Base-by-base conservation (phyloP, 2,888 invertebrate species). In the Volucella inanis region DNA sequence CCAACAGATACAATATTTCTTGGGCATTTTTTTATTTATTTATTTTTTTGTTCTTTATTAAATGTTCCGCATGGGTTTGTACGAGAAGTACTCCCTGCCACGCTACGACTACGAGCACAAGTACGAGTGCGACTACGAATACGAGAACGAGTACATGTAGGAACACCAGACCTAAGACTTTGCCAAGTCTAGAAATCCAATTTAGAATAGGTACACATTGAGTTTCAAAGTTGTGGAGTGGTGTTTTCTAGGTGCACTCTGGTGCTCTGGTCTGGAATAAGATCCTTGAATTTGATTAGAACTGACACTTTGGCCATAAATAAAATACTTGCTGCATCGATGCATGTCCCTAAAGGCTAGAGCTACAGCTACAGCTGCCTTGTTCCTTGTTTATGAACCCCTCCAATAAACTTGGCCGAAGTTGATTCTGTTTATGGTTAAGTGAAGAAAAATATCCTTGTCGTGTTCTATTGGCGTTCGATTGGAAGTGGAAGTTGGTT, bases 241-340 rank as follows among this genome's bases (percentile, higher is more conserved):
- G 65, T 50, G 54, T 49, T 10, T 39, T 67, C 59, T 70, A 12
- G 47, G 55, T 47, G 64, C 49, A 50, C 71, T 22, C 18, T 45
- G n/a, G 12, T 11, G n/a, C 45, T 55, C 39, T 41, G 75, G 55
- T 15, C 31, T 31, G 50, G 57, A 75, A 57, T 43, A 65, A 88
- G 89, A 90, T 90, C 89, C 89, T 91, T 89, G 88, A 88, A 89
- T 90, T 90, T 91, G 91, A 91, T 91, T 91, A 91, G 89, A 90
- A 88, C 90, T 91, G 91, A 91, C 91, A 91, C 90, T 90, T 90
- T 89, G 89, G 89, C 90, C 91, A 91, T 91, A 91, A 91, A 91
- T 91, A 91, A 91, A 79, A 80, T 80, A 76, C 74, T 64, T 49
- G 54, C 77, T 76, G 52, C 68, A 18, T 68, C 68, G 68, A 54